phyloP scores from a whole-genome alignment of 2,888 invertebrate species.

The Ceraclea dissimilis region DNA sequence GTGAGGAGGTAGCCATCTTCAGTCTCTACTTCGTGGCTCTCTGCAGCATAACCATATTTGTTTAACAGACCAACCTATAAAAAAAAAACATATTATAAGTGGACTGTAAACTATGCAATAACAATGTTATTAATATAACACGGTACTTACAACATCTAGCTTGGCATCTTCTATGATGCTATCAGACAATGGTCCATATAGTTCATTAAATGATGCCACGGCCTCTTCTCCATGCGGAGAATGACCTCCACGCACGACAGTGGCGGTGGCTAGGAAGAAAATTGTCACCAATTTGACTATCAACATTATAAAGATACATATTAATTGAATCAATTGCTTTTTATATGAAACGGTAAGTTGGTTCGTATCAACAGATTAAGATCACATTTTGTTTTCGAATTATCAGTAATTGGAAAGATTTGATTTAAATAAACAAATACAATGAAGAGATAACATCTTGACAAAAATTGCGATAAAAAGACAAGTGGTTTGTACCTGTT shows the following conservation, averaged over 20 bases:
- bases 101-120: background rate
- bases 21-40: conserved; percentile 50
- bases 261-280: too few relatives aligned
- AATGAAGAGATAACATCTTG: too few relatives aligned
- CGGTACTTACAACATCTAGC: background rate
- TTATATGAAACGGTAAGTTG: too few relatives aligned
- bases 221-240: background rate
- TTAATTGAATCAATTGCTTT: too few relatives aligned
- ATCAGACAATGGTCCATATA: background rate
- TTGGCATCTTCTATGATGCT: background rate
- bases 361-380: too few relatives aligned
- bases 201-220: background rate
- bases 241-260: background rate
- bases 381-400: too few relatives aligned
- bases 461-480: too few relatives aligned
- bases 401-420: too few relatives aligned
- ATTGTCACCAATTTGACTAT: too few relatives aligned
- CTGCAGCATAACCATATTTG: conserved; percentile 49
- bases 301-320: too few relatives aligned
- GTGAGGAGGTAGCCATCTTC: conserved; percentile 61
- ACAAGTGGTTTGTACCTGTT: too few relatives aligned
- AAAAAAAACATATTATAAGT: background rate
- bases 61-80: conserved; percentile 33
- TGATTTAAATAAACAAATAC: too few relatives aligned
- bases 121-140: background rate